Base-by-base conservation (phyloP, 1,140 invertebrate genomes). In the Sitodiplosis mosellana region DNA sequence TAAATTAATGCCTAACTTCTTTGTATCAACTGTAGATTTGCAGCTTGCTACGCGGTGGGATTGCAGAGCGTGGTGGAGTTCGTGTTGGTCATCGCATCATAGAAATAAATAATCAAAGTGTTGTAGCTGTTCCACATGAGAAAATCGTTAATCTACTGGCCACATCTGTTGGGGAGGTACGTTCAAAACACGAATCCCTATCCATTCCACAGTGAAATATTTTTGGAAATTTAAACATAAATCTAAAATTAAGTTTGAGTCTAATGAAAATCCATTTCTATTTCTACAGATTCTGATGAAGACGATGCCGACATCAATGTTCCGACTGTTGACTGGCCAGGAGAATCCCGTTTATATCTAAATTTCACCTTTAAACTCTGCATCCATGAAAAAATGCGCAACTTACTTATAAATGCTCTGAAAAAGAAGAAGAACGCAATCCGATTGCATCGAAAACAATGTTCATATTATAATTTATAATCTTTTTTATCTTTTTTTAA, bases 221-320 rank as follows among this genome's bases (percentile, higher is more conserved):
- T 14, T 14, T n/a, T 17, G 14, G 14, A 14, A n/a, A n/a, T 17
- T 14, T 34, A 8, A 38, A 38, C 5, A 38, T 38, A 17, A 38
- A 5, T n/a, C 17, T 38, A 38, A 5, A n/a, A 38, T 5, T 17
- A 3, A 5, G 12, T 38, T 38, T n/a, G 12, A 38, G 14, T 12
- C 14, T 6, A 38, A 38, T 38, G 36, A 4, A 38, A n/a, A n/a
- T n/a, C n/a, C n/a, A 20, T 44, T 36, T 44, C n/a, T 49, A 52
- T 41, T 19, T 37, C 77, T 80, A 33, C 71, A 96, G 91, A 99
- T 99, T 58, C 75, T 96, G 53, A 98, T 99, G 94, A 98, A 97
- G 69, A 99, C 96, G 43, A 99, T 99, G 95, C 95, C 95, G 50
- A 99, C 95, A 49, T 98, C 95, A 42, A 98, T 99, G 88, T 99